These are phyloP conservation scores for Arctopsyche grandis DNA, from an alignment of 1,140 invertebrate genomes.

Conservation along the genomic window DNA sequence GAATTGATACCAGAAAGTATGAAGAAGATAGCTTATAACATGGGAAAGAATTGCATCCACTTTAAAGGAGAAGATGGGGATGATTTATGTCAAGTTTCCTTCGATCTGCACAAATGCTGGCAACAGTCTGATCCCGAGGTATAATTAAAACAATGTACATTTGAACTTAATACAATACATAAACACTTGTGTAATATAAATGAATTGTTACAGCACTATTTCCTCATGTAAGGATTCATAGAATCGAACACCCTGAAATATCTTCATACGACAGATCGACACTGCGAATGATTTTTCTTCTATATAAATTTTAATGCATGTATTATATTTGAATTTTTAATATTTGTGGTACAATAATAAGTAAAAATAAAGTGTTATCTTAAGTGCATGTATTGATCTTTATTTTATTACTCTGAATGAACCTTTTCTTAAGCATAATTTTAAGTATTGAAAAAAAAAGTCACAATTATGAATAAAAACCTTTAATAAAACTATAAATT, in stretches of 20 bases:
- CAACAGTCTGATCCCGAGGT: conserved; percentile 55
- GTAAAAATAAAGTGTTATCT: not conserved
- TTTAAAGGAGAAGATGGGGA: conserved; percentile 54
- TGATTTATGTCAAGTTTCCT: conserved; percentile 55
- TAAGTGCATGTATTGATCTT: conserved; percentile 7
- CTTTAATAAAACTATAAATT: conserved; percentile 30
- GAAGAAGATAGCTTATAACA: conserved; percentile 55
- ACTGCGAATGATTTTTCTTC: not conserved
- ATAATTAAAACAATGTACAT: conserved; percentile 20
- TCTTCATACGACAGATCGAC: not conserved
- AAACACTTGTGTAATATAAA: not conserved
- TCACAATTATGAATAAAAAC: not conserved
- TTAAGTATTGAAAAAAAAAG: not conserved
- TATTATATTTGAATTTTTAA: not conserved
- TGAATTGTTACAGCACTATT: conserved; percentile 49
- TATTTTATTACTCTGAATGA: too few species aligned
- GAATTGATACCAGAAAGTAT: conserved; percentile 53
- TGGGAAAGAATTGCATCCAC: conserved; percentile 55
- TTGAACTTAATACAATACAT: conserved; percentile 46
- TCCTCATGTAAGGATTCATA: conserved; percentile 49
- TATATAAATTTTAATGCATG: not conserved
- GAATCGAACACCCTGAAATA: not conserved
- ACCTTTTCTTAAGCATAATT: not conserved
- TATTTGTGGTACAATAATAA: conserved; percentile 14
- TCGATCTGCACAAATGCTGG: conserved; percentile 56